Conservation (phyloP, 2,113 vertebrate genomes). For the Epinephelus fuscoguttatus region DNA sequence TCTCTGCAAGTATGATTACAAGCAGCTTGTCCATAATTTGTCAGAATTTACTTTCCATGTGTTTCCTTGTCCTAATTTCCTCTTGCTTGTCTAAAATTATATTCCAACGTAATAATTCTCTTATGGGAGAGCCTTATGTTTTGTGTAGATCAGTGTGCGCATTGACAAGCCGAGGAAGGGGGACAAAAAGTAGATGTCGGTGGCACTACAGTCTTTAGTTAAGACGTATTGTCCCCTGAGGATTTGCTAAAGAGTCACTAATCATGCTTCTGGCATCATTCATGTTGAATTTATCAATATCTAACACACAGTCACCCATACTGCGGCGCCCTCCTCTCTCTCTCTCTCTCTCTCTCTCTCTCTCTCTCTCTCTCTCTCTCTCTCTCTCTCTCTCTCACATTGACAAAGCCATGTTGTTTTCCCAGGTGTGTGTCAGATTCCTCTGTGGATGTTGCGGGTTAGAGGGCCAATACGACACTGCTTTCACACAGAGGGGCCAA, state of each 20-base stretch:
- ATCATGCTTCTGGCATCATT: neutral
- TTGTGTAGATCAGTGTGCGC: constrained; percentile 4
- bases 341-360: neutral
- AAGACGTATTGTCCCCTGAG: constrained; percentile 9
- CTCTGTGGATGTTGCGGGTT: constrained; percentile 65
- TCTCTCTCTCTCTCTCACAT: neutral
- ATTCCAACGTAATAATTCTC: constrained; percentile 8
- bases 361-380: constrained; percentile 14
- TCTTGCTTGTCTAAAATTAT: neutral
- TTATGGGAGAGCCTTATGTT: neutral
- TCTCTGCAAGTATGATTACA: constrained; percentile 22
- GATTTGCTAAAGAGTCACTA: constrained; percentile 22
- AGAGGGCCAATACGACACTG: constrained; percentile 55
- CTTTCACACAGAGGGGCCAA: constrained; percentile 67
- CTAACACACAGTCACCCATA: neutral
- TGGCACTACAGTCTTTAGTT: neutral
- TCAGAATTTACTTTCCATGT: constrained; percentile 22
- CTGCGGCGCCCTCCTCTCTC: constrained; percentile 2
- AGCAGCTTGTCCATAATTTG: constrained; percentile 18
- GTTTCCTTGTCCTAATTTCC: neutral
- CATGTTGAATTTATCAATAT: constrained; percentile 26
- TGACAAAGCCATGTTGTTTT: constrained; percentile 64
- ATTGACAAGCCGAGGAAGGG: neutral
- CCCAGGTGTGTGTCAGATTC: constrained; percentile 67
- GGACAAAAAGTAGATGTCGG: neutral